A percentile compares a stretch with the other conserved stretches of the same genome.
These are phyloP conservation scores for Anarsia innoxiella DNA, from an alignment of 2,888 invertebrate genomes.

Conservation along the genomic window DNA sequence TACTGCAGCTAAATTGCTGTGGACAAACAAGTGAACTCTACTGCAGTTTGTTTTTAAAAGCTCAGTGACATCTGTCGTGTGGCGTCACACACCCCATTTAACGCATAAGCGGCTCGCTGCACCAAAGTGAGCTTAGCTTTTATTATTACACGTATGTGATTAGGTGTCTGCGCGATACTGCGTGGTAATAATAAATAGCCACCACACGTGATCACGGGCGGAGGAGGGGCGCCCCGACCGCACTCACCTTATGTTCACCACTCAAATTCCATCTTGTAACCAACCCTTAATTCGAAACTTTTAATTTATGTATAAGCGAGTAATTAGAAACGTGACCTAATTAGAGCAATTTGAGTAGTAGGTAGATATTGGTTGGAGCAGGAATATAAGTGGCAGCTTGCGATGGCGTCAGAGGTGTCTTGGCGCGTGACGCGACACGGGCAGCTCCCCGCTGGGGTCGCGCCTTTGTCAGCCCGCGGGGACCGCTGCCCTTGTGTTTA, in stretches of 20 bases:
- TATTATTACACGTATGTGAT: constrained; percentile 39
- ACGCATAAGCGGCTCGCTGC: constrained; percentile 26
- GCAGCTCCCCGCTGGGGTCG: constrained; percentile 37
- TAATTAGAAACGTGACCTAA: constrained; percentile 28
- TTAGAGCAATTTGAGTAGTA: constrained; percentile 13
- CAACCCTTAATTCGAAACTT: constrained; percentile 28
- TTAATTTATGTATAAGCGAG: constrained; percentile 27
- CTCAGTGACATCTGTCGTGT: constrained; percentile 34
- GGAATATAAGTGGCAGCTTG: constrained; percentile 8
- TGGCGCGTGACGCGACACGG: constrained; percentile 33
- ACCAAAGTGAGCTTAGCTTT: constrained; percentile 27
- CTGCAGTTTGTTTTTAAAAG: constrained; percentile 10
- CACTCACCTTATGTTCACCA: constrained; percentile 36
- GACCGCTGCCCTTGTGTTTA: constrained; percentile 41
- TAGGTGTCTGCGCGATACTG: constrained; percentile 37
- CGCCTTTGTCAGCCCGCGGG: constrained; percentile 40
- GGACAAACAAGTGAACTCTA: constrained; percentile 6
- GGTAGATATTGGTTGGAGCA: constrained; percentile 5
- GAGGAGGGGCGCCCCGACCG: constrained; percentile 32
- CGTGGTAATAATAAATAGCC: constrained; percentile 59
- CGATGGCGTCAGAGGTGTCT: constrained; percentile 21
- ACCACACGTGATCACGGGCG: constrained; percentile 29
- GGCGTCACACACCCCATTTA: constrained; percentile 35
- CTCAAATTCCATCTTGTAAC: constrained; percentile 34
- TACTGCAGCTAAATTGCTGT: too few species aligned